A percentile compares a stretch with the other conserved stretches of the same genome.
phyloP scores from a whole-genome alignment of 2,888 invertebrate species.

The Callinectes sapidus region DNA sequence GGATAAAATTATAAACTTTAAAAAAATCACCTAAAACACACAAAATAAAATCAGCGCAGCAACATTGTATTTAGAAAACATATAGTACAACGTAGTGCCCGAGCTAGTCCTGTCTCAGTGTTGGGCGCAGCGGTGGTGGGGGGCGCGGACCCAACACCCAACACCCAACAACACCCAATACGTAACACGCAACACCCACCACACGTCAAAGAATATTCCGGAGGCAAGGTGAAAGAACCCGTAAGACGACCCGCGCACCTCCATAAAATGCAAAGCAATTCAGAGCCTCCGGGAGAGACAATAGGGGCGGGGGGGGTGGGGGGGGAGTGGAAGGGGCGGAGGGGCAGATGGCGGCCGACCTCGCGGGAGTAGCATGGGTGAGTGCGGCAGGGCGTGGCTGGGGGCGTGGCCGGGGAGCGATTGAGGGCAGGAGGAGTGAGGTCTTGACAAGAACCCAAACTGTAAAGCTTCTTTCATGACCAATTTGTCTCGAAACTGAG shows the following conservation, averaged over 20 bases:
- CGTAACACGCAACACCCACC: neutral
- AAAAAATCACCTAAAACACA: neutral
- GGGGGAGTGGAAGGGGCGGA: too few relatives aligned
- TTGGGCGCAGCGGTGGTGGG: neutral
- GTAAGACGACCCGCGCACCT: slow-evolving; percentile 20
- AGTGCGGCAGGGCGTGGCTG: slow-evolving; percentile 8
- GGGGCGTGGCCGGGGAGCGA: slow-evolving; percentile 5
- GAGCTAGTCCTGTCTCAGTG: too few relatives aligned
- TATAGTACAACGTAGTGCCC: neutral
- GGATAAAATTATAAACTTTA: neutral
- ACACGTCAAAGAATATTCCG: neutral
- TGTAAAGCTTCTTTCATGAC: slow-evolving; percentile 37
- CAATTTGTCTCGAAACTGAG: slow-evolving; percentile 42
- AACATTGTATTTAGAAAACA: neutral
- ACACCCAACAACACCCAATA: slow-evolving; percentile 26
- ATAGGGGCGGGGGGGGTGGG: neutral
- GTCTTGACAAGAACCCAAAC: slow-evolving; percentile 28
- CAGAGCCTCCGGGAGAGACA: slow-evolving; percentile 13
- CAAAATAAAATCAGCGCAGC: neutral
- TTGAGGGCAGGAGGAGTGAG: neutral
- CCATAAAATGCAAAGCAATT: slow-evolving; percentile 36
- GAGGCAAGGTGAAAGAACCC: slow-evolving; percentile 2
- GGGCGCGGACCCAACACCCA: slow-evolving; percentile 22
- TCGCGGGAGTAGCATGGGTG: neutral
- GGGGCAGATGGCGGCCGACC: neutral